Conservation (phyloP, 2,113 vertebrate genomes). For the Psittacula cyanocephala region DNA sequence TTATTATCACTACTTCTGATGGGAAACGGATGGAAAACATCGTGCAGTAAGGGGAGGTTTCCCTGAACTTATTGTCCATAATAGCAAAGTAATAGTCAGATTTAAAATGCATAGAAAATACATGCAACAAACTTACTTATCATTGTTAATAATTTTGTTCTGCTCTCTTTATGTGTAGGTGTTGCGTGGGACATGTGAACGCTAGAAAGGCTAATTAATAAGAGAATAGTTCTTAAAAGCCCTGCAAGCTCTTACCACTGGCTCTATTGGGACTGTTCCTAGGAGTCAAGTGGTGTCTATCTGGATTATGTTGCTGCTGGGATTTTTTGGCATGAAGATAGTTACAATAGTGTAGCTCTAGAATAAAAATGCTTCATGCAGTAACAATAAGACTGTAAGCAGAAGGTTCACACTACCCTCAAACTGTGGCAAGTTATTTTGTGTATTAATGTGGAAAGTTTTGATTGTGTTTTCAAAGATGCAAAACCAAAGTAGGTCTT, state of each 20-base stretch:
- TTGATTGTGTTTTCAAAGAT: neutral
- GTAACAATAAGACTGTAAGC: neutral
- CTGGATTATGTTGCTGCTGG: neutral
- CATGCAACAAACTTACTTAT: neutral
- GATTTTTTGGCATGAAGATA: neutral
- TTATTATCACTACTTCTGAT: neutral
- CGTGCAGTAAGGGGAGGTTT: neutral
- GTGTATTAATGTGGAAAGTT: neutral
- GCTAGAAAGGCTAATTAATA: neutral
- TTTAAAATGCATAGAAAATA: neutral
- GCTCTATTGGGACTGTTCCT: neutral
- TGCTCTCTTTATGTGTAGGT: neutral
- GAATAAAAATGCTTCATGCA: neutral
- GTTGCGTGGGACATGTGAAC: neutral
- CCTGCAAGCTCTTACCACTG: neutral
- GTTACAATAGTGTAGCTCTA: neutral
- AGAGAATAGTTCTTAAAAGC: neutral
- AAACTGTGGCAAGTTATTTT: neutral
- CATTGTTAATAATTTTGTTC: neutral
- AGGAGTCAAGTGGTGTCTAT: neutral
- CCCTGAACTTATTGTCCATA: neutral
- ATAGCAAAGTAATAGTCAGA: neutral
- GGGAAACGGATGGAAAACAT: neutral
- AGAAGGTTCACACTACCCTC: neutral
- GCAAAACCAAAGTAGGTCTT: neutral